Percentiles rank a stretch among this genome's conserved stretches.
Evolutionary conservation across 1,140 invertebrate genomes (phyloP).

Genomic region (Pissodes strobi): DNA sequence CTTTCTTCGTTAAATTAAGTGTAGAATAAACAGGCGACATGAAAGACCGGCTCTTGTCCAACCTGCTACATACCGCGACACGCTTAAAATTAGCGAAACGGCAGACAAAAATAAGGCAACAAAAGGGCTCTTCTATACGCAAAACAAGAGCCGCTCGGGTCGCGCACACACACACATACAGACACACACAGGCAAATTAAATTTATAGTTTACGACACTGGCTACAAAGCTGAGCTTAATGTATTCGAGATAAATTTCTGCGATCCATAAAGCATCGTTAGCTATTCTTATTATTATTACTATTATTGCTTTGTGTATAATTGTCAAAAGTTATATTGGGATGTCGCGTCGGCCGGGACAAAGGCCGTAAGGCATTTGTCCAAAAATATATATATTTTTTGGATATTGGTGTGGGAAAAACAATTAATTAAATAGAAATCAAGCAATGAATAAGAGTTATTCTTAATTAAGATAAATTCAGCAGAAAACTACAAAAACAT

Average conservation of each 20-base stretch:
- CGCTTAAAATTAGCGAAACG: constrained; percentile 26
- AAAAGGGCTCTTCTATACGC: neutral
- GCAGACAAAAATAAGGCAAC: constrained; percentile 26
- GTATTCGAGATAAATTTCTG: constrained; percentile 16
- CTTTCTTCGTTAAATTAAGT: constrained; percentile 13
- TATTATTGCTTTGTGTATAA: neutral
- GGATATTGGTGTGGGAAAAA: too few species aligned
- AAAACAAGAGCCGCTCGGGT: constrained; percentile 13
- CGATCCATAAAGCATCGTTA: neutral
- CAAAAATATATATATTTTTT: too few species aligned
- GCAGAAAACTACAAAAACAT: too few species aligned
- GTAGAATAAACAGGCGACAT: neutral
- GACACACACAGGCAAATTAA: constrained; percentile 18
- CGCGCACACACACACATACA: too few species aligned
- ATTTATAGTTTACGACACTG: constrained; percentile 24
- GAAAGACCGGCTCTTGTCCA: constrained; percentile 1
- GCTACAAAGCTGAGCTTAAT: constrained; percentile 16
- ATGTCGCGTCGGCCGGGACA: too few species aligned
- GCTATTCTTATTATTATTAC: too few species aligned
- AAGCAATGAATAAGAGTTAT: too few species aligned
- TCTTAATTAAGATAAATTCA: too few species aligned
- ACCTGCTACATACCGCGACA: constrained; percentile 4
- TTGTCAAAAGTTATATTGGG: too few species aligned
- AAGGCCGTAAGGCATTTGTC: too few species aligned
- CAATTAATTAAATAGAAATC: too few species aligned